Evolutionary conservation across 2,797 vertebrate genomes (phyloP).

Genomic region (Uromys caudimaculatus): DNA sequence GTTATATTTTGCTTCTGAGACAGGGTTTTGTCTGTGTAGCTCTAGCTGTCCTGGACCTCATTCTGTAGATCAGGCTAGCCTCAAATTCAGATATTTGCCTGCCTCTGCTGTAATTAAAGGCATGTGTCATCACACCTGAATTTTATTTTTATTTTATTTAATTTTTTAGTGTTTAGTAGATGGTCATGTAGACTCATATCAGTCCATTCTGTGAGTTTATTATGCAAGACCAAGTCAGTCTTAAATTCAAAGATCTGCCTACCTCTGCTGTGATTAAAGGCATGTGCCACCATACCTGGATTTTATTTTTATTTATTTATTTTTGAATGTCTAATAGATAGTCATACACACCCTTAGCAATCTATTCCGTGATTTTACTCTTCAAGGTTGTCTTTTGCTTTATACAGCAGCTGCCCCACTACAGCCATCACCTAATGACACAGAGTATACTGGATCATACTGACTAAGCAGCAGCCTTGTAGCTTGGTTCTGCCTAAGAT

Average conservation of each 20-base stretch:
- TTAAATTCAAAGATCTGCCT: background rate
- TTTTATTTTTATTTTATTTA: background rate
- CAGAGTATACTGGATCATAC: background rate
- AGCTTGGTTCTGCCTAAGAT: background rate
- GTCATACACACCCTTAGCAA: background rate
- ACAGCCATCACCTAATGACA: background rate
- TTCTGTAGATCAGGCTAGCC: background rate
- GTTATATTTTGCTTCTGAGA: background rate
- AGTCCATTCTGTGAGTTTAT: background rate
- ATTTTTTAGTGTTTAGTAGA: background rate
- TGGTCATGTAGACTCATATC: background rate
- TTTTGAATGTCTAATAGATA: background rate
- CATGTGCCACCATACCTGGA: background rate
- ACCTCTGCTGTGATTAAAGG: background rate
- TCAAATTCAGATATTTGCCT: background rate
- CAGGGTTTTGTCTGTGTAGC: background rate
- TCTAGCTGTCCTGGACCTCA: background rate
- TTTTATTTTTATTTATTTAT: background rate
- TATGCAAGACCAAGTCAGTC: background rate
- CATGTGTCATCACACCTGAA: background rate
- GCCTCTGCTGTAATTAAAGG: background rate
- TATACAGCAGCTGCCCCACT: background rate
- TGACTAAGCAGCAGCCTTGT: background rate
- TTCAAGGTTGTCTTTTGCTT: background rate
- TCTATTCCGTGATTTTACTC: background rate